These are phyloP conservation scores for Peromyscus eremicus DNA, from an alignment of 2,797 vertebrate species.

Conservation along the genomic window DNA sequence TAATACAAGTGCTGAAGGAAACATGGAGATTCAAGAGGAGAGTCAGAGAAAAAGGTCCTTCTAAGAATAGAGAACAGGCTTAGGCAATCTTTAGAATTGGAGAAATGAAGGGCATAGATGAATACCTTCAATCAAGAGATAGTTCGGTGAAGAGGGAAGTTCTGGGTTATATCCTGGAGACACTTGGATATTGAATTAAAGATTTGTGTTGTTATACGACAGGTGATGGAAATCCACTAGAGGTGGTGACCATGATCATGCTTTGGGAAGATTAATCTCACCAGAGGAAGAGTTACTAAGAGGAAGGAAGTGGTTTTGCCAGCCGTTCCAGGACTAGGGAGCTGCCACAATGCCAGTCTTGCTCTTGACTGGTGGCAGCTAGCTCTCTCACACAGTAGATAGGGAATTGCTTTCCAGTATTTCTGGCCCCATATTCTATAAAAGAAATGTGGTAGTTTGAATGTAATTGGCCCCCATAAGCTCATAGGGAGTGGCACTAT, in stretches of 20 bases:
- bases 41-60: not conserved
- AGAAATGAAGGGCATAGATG: not conserved
- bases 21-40: fast-evolving
- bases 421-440: not conserved
- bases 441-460: not conserved
- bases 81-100: not conserved
- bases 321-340: no score
- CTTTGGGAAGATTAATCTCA: not conserved
- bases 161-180: no score
- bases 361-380: fast-evolving
- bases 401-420: fast-evolving
- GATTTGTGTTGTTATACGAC: fast-evolving
- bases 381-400: not conserved
- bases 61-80: not conserved
- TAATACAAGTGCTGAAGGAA: not conserved
- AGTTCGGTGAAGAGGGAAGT: no score
- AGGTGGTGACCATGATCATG: no score
- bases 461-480: not conserved
- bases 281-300: not conserved
- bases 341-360: not conserved
- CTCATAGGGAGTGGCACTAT: not conserved
- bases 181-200: not conserved
- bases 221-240: not conserved
- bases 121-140: not conserved
- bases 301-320: not conserved